A percentile compares a stretch with the other conserved stretches of the same genome.
Evolutionary conservation across 2,797 vertebrate genomes (phyloP).

Genomic region (Dromococcyx pavoninus): DNA sequence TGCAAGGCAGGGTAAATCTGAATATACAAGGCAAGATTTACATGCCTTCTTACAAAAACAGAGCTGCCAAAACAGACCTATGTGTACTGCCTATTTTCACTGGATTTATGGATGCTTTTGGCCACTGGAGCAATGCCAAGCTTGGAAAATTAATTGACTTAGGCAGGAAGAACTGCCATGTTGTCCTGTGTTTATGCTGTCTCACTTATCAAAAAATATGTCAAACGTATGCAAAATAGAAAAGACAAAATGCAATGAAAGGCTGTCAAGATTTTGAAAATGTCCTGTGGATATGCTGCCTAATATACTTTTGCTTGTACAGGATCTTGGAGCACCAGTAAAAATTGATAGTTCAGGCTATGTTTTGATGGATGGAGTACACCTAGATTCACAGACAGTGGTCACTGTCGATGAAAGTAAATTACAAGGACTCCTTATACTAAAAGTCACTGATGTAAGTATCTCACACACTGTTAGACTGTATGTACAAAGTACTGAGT

Average conservation of each 20-base stretch:
- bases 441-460: constrained; percentile 75
- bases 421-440: constrained; percentile 65
- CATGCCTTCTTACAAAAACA: background rate
- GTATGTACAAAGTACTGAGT: background rate
- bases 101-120: background rate
- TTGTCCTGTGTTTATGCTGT: background rate
- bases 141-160: background rate
- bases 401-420: constrained; percentile 71
- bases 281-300: background rate
- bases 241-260: background rate
- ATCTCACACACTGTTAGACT: background rate
- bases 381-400: constrained; percentile 69
- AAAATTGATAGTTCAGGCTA: constrained; percentile 74
- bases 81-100: background rate
- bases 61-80: background rate
- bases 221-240: background rate
- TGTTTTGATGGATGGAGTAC: constrained; percentile 60
- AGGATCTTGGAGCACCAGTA: constrained; percentile 79
- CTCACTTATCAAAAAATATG: background rate
- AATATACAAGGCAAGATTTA: background rate
- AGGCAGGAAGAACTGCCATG: background rate
- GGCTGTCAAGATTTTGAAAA: background rate
- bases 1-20: background rate
- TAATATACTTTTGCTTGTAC: background rate
- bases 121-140: background rate